Percentiles rank a stretch among this genome's conserved stretches.
Conservation (phyloP, 2,797 vertebrate genomes). For the Enteromius treurensis region DNA sequence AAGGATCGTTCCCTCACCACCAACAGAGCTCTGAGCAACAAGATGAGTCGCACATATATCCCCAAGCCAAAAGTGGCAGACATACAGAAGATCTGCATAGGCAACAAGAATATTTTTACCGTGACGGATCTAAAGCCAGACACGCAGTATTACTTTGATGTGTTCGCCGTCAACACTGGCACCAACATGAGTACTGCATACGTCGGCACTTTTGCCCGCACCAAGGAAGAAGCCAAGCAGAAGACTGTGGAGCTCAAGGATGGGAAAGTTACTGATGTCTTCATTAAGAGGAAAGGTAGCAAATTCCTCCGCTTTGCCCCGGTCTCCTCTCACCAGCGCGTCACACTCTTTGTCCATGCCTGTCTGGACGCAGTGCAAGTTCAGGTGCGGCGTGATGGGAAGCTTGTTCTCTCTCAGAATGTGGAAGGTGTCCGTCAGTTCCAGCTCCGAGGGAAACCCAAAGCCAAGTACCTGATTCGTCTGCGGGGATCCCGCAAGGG, state of each 20-base stretch:
- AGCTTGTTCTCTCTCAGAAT: slow-evolving; percentile 89
- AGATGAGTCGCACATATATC: slow-evolving; percentile 78
- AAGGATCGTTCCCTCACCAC: slow-evolving; percentile 79
- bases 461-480: slow-evolving; percentile 93
- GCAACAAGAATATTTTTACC: slow-evolving; percentile 96
- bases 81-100: slow-evolving; percentile 90
- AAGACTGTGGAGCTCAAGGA: slow-evolving; percentile 95
- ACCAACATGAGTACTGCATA: slow-evolving; percentile 95
- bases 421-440: slow-evolving; percentile 93
- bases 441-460: slow-evolving; percentile 92
- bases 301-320: slow-evolving; percentile 93
- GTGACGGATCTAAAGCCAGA: slow-evolving; percentile 93
- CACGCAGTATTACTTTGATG: slow-evolving; percentile 97
- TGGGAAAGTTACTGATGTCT: slow-evolving; percentile 90
- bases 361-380: slow-evolving; percentile 91
- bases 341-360: slow-evolving; percentile 89
- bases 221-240: slow-evolving; percentile 93
- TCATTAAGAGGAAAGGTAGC: slow-evolving; percentile 90
- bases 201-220: slow-evolving; percentile 94
- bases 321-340: slow-evolving; percentile 92
- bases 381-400: slow-evolving; percentile 92
- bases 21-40: slow-evolving; percentile 71
- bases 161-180: slow-evolving; percentile 89
- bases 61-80: slow-evolving; percentile 81
- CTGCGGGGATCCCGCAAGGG: slow-evolving; percentile 91